Percentiles rank a stretch among this genome's conserved stretches.
phyloP scores from a whole-genome alignment of 2,797 vertebrate genomes.

The Siniperca obscura region DNA sequence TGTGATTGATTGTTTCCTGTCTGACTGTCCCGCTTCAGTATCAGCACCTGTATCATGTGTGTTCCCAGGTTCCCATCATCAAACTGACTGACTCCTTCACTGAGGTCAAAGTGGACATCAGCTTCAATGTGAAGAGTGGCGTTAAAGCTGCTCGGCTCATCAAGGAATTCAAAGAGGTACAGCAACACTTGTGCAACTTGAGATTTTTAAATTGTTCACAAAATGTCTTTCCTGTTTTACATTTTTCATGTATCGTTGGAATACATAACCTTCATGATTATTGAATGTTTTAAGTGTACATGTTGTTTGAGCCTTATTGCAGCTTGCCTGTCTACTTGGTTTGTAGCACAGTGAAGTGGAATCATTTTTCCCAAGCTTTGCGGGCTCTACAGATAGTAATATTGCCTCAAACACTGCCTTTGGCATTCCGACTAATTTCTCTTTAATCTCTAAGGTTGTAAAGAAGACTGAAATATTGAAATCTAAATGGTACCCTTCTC shows the following conservation, averaged over 20 bases:
- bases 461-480: background rate
- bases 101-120: conserved; percentile 99
- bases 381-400: background rate
- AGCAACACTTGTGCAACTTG: background rate
- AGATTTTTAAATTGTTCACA: background rate
- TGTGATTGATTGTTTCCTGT: background rate
- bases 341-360: background rate
- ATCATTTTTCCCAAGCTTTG: background rate
- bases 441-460: background rate
- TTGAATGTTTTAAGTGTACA: background rate
- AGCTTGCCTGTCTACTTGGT: background rate
- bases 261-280: background rate
- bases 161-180: conserved; percentile 98
- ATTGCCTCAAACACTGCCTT: background rate
- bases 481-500: background rate
- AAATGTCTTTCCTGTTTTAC: background rate
- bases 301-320: background rate
- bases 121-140: conserved; percentile 98
- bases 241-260: background rate
- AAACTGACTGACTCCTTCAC: conserved; percentile 97
- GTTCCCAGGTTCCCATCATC: conserved; percentile 95
- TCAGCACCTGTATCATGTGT: conserved; percentile 20
- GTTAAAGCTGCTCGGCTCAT: conserved; percentile 97
- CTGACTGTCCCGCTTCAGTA: background rate
- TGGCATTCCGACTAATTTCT: background rate